Evolutionary conservation across 2,888 invertebrate genomes (phyloP).

Genomic region (Cacoxenus indagator): DNA sequence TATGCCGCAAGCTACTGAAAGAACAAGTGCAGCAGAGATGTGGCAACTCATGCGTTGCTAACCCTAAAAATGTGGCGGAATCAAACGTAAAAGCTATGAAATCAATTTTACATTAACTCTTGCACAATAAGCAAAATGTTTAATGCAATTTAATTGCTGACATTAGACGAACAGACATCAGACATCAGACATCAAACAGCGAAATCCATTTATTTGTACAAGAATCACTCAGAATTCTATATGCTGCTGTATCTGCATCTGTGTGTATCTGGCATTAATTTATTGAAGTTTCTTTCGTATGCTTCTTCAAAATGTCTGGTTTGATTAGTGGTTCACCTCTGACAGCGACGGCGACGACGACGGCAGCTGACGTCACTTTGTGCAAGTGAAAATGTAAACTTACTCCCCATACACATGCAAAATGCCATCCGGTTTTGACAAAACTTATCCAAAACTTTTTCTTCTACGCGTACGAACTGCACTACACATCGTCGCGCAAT

Average conservation of each 20-base stretch:
- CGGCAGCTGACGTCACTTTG: constrained; percentile 53
- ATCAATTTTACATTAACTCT: constrained; percentile 63
- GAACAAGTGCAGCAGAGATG: not conserved
- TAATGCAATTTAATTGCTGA: not conserved
- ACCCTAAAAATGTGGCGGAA: not conserved
- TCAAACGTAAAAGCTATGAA: constrained; percentile 50
- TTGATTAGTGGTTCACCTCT: not conserved
- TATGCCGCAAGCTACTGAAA: constrained; percentile 34
- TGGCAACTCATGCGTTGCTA: not conserved
- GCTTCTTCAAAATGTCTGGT: not conserved
- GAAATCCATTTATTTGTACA: not conserved
- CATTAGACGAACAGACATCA: not conserved
- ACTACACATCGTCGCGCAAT: constrained; percentile 25
- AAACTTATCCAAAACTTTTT: not conserved
- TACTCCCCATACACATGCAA: constrained; percentile 30
- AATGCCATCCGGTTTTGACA: constrained; percentile 50
- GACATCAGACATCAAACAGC: not conserved
- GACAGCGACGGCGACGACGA: constrained; percentile 23
- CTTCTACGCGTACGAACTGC: not conserved
- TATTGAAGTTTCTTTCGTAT: not conserved
- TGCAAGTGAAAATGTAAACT: constrained; percentile 58
- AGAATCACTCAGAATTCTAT: not conserved
- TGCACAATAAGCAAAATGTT: constrained; percentile 45
- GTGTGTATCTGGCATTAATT: not conserved
- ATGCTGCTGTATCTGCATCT: not conserved